Base-by-base conservation (phyloP, 37 sponge, comb jelly and placozoan genomes). In the Spongilla lacustris region DNA sequence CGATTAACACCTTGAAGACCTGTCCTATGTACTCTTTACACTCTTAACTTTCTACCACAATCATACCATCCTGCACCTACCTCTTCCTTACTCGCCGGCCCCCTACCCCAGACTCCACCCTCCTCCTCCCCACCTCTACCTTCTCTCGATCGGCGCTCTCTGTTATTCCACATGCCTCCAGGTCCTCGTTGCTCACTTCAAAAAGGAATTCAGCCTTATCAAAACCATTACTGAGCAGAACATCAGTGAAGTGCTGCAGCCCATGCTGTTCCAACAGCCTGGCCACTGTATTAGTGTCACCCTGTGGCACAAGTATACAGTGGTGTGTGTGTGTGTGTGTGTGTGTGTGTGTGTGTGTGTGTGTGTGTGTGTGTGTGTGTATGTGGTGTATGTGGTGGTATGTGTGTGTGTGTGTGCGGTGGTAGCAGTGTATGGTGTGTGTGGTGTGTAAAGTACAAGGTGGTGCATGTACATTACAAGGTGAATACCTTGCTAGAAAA, bases 151-250 rank as follows among this genome's bases (percentile, higher is more conserved):
- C 91, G 12, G 70, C 2, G 8, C 33, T 13, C 0, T 71, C 36
- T 6, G 9, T 26, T 25, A 94, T 72, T 17, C 91, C 91, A 46
- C 87, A 77, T 33, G 90, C 91, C 28, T 27, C 2, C 48, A 94
- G 67, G 32, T 94, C 94, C 2, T 70, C 76, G 3, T 85, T 83
- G 11, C 85, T 29, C 4, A 89, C 82, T 12, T 94, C 94, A 24
- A 67, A 32, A 24, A 94, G 34, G 36, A 87, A 94, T 2, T 81
- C 84, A 1, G 88, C 41, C 36, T 90, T 88, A 68, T 94, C 94
- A 26, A 86, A 94, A 1, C 94, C 94, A 85, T 88, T 90, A 28
- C 41, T 41, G 35, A 90, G 71, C 75, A 94, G 75, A 22, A 46
- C 5, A 13, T 88, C 69, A 12, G 79, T 13, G 69, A 72, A 90